phyloP scores from a whole-genome alignment of 1,140 invertebrate species.

The Probaryconus sp. region DNA sequence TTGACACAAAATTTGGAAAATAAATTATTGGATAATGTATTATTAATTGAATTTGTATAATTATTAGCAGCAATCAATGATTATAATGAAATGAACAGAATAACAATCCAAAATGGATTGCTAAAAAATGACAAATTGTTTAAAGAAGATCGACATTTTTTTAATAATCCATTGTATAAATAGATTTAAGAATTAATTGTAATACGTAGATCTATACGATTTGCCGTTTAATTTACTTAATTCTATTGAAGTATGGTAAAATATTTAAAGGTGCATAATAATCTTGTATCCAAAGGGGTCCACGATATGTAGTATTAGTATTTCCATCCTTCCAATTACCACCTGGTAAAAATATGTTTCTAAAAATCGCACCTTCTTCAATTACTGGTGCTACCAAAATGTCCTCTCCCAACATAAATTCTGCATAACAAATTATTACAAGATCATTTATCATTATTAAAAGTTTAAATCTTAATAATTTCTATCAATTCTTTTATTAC shows the following conservation, averaged over 20 bases:
- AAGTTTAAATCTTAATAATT: too few species aligned
- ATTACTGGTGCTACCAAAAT: constrained; percentile 92
- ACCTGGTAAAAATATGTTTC: constrained; percentile 88
- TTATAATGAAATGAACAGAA: too few species aligned
- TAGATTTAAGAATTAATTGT: constrained; percentile 2
- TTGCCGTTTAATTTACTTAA: not conserved
- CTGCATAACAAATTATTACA: constrained; percentile 76
- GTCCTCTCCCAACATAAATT: constrained; percentile 89
- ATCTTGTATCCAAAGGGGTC: constrained; percentile 82
- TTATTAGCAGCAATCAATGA: not conserved
- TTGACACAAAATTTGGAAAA: constrained; percentile 18
- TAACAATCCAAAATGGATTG: too few species aligned
- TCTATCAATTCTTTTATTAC: too few species aligned
- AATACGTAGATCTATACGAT: not conserved
- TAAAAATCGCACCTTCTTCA: constrained; percentile 80
- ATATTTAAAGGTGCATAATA: constrained; percentile 83
- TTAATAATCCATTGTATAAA: too few species aligned
- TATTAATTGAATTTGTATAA: too few species aligned
- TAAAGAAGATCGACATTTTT: too few species aligned
- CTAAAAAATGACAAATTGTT: too few species aligned
- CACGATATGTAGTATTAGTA: constrained; percentile 75
- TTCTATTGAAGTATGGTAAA: constrained; percentile 81
- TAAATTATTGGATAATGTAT: constrained; percentile 8
- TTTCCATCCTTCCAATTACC: constrained; percentile 84
- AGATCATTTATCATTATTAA: constrained; percentile 1